phyloP scores from a whole-genome alignment of 2,113 vertebrate species.

The Ifrita kowaldi region DNA sequence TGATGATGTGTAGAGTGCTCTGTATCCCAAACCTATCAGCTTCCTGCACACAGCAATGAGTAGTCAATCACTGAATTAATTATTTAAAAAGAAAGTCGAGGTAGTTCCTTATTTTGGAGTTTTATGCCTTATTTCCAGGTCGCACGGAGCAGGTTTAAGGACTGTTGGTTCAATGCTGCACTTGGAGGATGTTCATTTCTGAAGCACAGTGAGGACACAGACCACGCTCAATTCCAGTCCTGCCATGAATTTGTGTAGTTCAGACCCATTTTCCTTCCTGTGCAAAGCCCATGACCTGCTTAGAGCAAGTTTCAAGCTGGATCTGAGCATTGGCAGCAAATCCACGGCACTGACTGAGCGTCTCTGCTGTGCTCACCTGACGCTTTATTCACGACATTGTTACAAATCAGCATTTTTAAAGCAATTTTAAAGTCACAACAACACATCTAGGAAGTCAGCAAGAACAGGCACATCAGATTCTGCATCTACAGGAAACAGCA shows the following conservation, averaged over 20 bases:
- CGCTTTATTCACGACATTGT: fast-evolving
- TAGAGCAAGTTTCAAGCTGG: neutral
- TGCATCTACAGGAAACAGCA: neutral
- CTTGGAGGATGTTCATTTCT: neutral
- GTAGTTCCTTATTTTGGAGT: neutral
- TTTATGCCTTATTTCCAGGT: neutral
- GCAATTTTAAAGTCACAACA: neutral
- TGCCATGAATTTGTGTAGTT: fast-evolving
- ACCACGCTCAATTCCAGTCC: neutral
- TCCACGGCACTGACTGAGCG: neutral
- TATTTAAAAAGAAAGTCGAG: neutral
- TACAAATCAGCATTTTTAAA: neutral
- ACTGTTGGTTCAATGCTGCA: neutral
- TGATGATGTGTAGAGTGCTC: neutral
- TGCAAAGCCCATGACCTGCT: neutral
- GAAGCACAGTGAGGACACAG: neutral
- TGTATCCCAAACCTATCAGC: neutral
- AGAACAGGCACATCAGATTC: neutral
- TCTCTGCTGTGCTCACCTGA: neutral
- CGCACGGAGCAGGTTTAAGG: fast-evolving
- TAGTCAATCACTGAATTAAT: neutral
- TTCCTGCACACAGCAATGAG: neutral
- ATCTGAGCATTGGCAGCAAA: fast-evolving
- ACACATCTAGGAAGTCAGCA: neutral
- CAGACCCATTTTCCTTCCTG: neutral